These are phyloP conservation scores for Phaetusa simplex DNA, from an alignment of 2,113 vertebrate genomes.

Conservation along the genomic window DNA sequence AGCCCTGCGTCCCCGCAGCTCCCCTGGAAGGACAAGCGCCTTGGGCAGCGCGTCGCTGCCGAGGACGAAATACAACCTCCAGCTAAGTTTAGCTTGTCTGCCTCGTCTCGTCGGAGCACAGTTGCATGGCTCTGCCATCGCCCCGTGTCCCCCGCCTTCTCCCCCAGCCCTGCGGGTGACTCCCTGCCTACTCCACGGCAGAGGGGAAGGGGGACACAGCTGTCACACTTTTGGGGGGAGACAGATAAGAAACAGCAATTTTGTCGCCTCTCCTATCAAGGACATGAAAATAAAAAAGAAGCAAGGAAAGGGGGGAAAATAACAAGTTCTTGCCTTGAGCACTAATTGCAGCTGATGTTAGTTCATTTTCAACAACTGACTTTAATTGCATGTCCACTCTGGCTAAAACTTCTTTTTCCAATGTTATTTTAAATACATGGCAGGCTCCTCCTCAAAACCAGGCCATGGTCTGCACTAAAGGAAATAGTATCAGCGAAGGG, in stretches of 20 bases:
- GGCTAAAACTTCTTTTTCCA: not conserved
- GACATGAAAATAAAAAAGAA: not conserved
- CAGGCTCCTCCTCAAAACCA: not conserved
- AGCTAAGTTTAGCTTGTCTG: not conserved
- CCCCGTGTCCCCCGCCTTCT: accelerated
- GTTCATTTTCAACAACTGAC: not conserved
- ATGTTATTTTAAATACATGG: not conserved
- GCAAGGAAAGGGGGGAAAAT: not conserved
- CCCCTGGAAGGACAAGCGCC: not conserved
- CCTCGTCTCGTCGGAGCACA: accelerated
- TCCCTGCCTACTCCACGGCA: not conserved
- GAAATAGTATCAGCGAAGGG: not conserved
- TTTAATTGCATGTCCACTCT: not conserved
- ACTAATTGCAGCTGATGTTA: not conserved
- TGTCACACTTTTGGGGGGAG: not conserved
- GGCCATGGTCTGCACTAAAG: not conserved
- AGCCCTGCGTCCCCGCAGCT: not conserved
- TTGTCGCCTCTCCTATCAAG: not conserved
- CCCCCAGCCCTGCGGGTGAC: accelerated
- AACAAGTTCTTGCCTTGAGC: not conserved
- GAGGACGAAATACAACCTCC: not conserved
- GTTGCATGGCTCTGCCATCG: not conserved
- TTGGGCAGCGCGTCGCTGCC: accelerated
- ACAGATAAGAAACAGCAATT: not conserved
- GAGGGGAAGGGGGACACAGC: not conserved